phyloP scores from a whole-genome alignment of 2,113 vertebrate genomes.

The Embiotoca jacksoni region DNA sequence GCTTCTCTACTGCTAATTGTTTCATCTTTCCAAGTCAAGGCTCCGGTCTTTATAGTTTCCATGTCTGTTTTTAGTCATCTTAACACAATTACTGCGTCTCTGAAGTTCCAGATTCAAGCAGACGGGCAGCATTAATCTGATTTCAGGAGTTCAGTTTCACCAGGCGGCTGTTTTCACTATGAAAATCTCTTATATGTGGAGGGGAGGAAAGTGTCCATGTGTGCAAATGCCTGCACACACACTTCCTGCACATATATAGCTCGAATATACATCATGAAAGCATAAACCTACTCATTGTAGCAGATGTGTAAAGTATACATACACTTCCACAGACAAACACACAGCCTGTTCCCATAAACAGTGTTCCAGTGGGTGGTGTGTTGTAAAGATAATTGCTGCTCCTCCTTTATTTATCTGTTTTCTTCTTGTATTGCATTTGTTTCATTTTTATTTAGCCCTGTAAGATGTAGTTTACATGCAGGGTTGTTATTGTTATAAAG shows the following conservation, averaged over 20 bases:
- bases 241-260: background rate
- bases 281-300: conserved; percentile 1
- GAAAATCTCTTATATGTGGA: background rate
- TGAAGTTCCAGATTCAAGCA: conserved; percentile 37
- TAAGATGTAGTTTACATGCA: background rate
- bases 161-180: conserved; percentile 22
- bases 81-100: conserved; percentile 49
- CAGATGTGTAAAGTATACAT: background rate
- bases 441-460: background rate
- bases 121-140: conserved; percentile 31
- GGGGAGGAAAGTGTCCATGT: background rate
- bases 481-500: conserved; percentile 15
- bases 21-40: conserved; percentile 34
- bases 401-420: conserved; percentile 33
- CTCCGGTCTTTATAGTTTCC: conserved; percentile 42
- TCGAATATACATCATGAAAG: conserved; percentile 1
- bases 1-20: conserved; percentile 43
- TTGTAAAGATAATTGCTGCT: conserved; percentile 41
- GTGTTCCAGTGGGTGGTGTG: conserved; percentile 11
- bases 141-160: conserved; percentile 32
- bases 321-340: background rate
- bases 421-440: conserved; percentile 7
- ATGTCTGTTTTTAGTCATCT: conserved; percentile 59
- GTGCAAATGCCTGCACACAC: background rate
- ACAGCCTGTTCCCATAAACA: conserved; percentile 37